Percentiles rank a stretch among this genome's conserved stretches.
phyloP scores from a whole-genome alignment of 2,888 invertebrate species.

The Lasioglossum pauxillum region DNA sequence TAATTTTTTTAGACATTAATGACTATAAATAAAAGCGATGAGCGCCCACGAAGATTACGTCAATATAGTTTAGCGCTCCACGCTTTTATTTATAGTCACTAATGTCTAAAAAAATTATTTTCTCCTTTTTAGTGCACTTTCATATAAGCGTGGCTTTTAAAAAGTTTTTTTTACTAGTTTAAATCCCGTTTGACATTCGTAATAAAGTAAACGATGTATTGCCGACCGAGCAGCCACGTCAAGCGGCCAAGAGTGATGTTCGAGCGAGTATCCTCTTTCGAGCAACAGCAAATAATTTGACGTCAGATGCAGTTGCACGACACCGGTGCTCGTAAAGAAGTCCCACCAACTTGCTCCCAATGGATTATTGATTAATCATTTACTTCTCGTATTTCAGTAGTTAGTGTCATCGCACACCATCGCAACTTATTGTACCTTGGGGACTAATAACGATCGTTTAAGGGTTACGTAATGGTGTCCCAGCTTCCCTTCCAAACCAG shows the following conservation, averaged over 20 bases:
- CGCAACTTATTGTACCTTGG: constrained; percentile 58
- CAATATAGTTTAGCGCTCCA: too few relatives aligned
- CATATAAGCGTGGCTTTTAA: too few relatives aligned
- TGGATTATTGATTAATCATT: constrained; percentile 71
- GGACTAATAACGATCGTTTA: constrained; percentile 66
- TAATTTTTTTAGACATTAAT: too few relatives aligned
- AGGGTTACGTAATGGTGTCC: constrained; percentile 50
- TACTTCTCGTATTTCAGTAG: constrained; percentile 60
- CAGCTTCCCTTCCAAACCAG: constrained; percentile 10
- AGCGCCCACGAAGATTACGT: too few relatives aligned
- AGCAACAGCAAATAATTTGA: constrained; percentile 26
- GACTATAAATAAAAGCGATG: too few relatives aligned
- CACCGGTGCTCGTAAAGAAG: constrained; percentile 49
- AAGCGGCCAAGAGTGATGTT: neutral
- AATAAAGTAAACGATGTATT: neutral
- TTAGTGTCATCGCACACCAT: constrained; percentile 57
- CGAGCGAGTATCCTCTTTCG: neutral
- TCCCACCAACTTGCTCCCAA: constrained; percentile 49
- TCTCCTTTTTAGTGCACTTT: too few relatives aligned
- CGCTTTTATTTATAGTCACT: too few relatives aligned
- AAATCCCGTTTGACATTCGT: neutral
- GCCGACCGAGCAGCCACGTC: neutral
- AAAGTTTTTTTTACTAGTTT: neutral
- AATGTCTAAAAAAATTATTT: too few relatives aligned
- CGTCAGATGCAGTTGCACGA: constrained; percentile 15